Evolutionary conservation across 2,113 vertebrate species (phyloP), one percentile per base, ranked within the genome.

Genomic region (Rynchops niger): DNA sequence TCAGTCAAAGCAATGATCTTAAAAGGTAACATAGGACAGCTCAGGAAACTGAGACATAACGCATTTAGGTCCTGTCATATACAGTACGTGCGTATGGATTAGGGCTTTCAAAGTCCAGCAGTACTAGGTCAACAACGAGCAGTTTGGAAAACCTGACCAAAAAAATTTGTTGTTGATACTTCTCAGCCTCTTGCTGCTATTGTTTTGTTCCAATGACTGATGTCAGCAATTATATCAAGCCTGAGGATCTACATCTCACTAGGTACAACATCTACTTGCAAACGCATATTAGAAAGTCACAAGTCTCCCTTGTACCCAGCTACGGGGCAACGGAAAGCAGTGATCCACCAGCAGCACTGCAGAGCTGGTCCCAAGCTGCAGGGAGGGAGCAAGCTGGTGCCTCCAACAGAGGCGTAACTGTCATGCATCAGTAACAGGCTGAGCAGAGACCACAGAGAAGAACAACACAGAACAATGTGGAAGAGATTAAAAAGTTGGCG

Each of bases 401-500:
- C 30, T 66, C 25, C 2, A 2, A 40, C 15, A 56, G 16, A 84
- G 49, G 7, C 8, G 0, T 19, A 34, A 45, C 29, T 50, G 17
- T 3, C 1, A 8, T 8, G 23, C 20, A 45, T 62, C 69, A 61
- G 26, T 12, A 66, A 83, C 0, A 1, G 22, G 30, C 73, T 38
- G 32, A 76, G 45, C 50, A n/a, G 62, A 62, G 43, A 62, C 26
- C 52, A 42, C 34, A 67, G 22, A 42, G 22, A 7, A 79, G 45
- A 65, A 69, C 12, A 86, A 65, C 66, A 55, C 2, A 11, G 38
- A 90, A 52, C 13, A 19, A 16, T 2, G 14, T 0, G 0, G 30
- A 67, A 42, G 29, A 67, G 36, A 52, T 6, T 1, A 72, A 82
- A 73, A 74, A n/a, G 12, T 1, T 9, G 6, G 12, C 56, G 26